A percentile compares a stretch with the other conserved stretches of the same genome.
phyloP scores from a whole-genome alignment of 2,113 vertebrate genomes.

The Abramis brama region DNA sequence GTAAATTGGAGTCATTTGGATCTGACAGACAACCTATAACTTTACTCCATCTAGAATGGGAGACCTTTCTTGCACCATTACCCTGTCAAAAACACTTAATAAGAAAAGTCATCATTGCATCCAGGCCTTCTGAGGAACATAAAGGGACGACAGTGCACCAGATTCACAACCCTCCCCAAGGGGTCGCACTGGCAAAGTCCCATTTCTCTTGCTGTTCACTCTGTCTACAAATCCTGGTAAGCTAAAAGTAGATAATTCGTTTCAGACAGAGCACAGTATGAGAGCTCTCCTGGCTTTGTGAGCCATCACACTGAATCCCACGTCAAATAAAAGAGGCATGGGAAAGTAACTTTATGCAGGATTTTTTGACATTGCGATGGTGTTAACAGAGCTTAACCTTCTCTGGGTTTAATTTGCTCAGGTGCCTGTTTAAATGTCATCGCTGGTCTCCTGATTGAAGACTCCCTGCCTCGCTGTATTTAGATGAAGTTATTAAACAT shows the following conservation, averaged over 20 bases:
- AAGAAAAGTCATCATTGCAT: conserved; percentile 1
- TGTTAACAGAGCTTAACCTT: conserved; percentile 53
- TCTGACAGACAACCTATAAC: background rate
- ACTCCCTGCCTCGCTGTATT: conserved; percentile 35
- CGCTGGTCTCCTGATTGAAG: conserved; percentile 40
- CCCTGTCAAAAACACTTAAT: conserved; percentile 1
- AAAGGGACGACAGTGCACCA: background rate
- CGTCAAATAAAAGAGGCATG: conserved; percentile 26
- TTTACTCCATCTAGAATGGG: conserved; percentile 4
- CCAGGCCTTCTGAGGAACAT: conserved; percentile 12
- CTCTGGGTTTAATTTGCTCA: conserved; percentile 54
- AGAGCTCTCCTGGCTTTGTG: conserved; percentile 40
- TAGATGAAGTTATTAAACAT: conserved; percentile 54
- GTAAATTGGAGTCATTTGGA: background rate
- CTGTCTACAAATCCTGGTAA: conserved; percentile 7
- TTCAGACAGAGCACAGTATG: conserved; percentile 36
- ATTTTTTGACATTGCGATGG: conserved; percentile 42
- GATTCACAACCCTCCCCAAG: conserved; percentile 25
- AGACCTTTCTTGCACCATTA: conserved; percentile 27
- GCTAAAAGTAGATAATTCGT: conserved; percentile 38
- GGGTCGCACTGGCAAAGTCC: conserved; percentile 19
- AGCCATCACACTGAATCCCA: conserved; percentile 34
- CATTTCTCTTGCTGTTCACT: conserved; percentile 25
- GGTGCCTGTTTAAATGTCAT: conserved; percentile 58
- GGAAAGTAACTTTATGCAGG: conserved; percentile 43